Base-by-base conservation (phyloP, 2,113 vertebrate genomes). In the Syngnathus typhle region DNA sequence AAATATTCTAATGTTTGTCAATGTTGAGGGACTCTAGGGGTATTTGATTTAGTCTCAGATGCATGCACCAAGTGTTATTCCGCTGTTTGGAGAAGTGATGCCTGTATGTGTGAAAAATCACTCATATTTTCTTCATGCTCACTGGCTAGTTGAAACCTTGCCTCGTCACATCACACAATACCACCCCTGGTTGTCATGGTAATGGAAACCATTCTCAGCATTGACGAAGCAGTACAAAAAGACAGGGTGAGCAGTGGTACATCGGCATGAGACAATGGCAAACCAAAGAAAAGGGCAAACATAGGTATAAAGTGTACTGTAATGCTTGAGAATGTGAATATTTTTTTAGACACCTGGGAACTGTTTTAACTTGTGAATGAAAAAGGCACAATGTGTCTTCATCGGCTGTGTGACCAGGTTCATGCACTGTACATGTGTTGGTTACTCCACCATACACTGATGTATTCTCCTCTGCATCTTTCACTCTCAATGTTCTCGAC, bases 401-500 rank as follows among this genome's bases (percentile, higher is more conserved):
- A 3, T 70, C 68, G n/a, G 68, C 79, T 84, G 82, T 85, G 76
- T 79, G 70, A 84, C 87, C 80, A 80, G 72, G 84, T 85, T 81
- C 41, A 41, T 64, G 60, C 73, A 60, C 69, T 61, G 60, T 73
- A 60, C 70, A 60, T 75, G 75, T 74, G 15, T 43, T 75, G 61
- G 72, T 70, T 51, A 70, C 79, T 81, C 27, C 27, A 32, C 27
- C 16, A 73, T 68, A 71, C 83, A 79, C 85, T 84, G 84, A 74
- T 75, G 84, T 74, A 75, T 82, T 81, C 72, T 79, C 65, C 79
- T 72, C 13, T 8, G 56, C 63, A 67, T 75, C 69, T 71, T 69
- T 77, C 68, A 46, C 73, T 19, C 74, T 76, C 68, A 47, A 4
- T 64, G 52, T 61, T 71, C 74, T 52, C 73, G 78, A 80, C 82